Evolutionary conservation across 2,113 vertebrate genomes (phyloP).

Genomic region (Rhynchopsitta pachyrhyncha): DNA sequence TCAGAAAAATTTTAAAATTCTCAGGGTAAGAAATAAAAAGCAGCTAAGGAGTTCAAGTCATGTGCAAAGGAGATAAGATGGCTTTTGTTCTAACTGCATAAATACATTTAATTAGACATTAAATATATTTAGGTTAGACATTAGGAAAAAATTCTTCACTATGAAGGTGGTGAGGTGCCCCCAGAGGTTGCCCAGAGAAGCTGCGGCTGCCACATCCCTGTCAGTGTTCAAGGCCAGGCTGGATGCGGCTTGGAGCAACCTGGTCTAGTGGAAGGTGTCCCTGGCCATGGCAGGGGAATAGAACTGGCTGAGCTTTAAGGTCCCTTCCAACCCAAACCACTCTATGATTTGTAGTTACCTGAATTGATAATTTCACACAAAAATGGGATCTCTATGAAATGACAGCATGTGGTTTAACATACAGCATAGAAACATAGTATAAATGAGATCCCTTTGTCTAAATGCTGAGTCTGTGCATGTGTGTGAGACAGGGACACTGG

Average conservation of each 20-base stretch:
- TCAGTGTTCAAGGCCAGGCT: neutral
- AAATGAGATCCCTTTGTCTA: neutral
- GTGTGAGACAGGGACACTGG: neutral
- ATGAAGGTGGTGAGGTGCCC: neutral
- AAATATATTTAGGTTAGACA: neutral
- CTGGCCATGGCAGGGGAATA: neutral
- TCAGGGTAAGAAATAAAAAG: neutral
- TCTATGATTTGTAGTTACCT: neutral
- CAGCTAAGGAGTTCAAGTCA: neutral
- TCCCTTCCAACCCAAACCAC: neutral
- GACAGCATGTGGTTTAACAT: neutral
- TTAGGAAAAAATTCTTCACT: neutral
- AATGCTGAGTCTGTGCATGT: neutral
- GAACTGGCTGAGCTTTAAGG: neutral
- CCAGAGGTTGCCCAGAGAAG: neutral
- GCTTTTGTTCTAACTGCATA: neutral
- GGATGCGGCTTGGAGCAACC: neutral
- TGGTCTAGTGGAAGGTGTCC: neutral
- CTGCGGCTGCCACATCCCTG: neutral
- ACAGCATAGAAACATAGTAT: neutral
- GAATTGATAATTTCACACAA: neutral
- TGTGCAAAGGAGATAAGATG: neutral
- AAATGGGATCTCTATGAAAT: neutral
- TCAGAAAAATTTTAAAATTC: neutral
- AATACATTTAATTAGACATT: neutral